Evolutionary conservation across 2,113 vertebrate species (phyloP).

Genomic region (Ciconia boyciana): DNA sequence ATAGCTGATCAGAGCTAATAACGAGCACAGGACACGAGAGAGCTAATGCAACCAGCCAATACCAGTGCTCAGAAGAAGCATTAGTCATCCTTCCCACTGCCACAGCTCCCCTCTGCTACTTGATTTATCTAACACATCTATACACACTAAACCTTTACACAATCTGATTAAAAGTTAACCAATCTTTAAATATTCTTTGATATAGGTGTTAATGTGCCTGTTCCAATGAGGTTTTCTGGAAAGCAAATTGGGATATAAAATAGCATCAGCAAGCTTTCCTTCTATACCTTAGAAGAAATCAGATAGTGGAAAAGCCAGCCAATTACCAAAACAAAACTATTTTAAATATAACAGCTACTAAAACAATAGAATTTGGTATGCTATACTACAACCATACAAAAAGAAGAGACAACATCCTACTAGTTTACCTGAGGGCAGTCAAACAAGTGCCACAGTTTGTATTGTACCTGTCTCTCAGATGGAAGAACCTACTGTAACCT

Average conservation of each 20-base stretch:
- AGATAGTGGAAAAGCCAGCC: not conserved
- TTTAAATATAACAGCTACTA: not conserved
- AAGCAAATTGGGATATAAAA: not conserved
- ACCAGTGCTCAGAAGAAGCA: not conserved
- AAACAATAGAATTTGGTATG: not conserved
- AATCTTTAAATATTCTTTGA: not conserved
- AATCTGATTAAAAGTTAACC: not conserved
- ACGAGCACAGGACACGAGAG: not conserved
- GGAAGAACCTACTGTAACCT: not conserved
- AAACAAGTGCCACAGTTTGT: not conserved
- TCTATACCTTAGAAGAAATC: not conserved
- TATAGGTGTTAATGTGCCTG: not conserved
- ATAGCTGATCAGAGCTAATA: not conserved
- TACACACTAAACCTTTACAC: not conserved
- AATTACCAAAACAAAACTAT: not conserved
- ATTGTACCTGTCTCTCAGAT: not conserved
- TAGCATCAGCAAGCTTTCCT: not conserved
- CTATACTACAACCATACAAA: not conserved
- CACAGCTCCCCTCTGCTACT: not conserved
- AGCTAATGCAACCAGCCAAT: not conserved
- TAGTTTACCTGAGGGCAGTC: not conserved
- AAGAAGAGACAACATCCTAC: not conserved
- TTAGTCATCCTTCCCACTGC: not conserved
- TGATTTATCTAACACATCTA: not conserved
- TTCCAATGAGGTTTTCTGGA: not conserved